These are phyloP conservation scores for Cordilura impudica DNA, from an alignment of 2,888 invertebrate genomes.

Conservation along the genomic window DNA sequence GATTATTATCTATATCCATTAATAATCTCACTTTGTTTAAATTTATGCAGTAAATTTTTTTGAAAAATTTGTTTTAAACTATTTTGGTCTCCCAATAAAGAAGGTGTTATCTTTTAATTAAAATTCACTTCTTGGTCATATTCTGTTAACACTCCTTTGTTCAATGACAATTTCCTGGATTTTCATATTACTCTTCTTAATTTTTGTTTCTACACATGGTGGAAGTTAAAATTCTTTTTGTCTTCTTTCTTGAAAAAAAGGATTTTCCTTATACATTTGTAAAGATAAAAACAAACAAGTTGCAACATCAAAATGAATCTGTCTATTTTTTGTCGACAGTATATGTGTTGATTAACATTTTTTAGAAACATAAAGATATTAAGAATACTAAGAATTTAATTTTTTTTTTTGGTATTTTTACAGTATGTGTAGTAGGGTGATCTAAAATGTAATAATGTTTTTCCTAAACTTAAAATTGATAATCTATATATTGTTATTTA, in stretches of 20 bases:
- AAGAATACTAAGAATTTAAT: background rate
- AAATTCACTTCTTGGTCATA: background rate
- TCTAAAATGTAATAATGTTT: too few species aligned
- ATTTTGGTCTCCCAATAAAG: background rate
- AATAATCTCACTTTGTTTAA: too few species aligned
- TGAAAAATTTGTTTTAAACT: background rate
- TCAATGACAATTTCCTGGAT: background rate
- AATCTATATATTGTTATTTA: too few species aligned
- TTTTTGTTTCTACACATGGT: background rate
- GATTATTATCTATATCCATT: too few species aligned
- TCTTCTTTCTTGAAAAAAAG: background rate
- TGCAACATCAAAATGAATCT: constrained; percentile 17
- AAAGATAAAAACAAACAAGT: background rate
- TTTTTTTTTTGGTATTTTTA: background rate
- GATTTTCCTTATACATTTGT: background rate
- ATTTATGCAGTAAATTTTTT: too few species aligned
- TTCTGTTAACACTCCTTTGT: background rate
- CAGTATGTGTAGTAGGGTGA: too few species aligned
- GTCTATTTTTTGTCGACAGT: constrained; percentile 16
- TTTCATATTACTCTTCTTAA: background rate
- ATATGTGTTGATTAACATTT: constrained; percentile 22
- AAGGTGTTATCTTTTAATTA: background rate
- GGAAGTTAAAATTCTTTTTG: too few species aligned
- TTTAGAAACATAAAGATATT: background rate
- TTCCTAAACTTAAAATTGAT: too few species aligned